Evolutionary conservation across 2,113 vertebrate species (phyloP).

Genomic region (Crotalus tigris): DNA sequence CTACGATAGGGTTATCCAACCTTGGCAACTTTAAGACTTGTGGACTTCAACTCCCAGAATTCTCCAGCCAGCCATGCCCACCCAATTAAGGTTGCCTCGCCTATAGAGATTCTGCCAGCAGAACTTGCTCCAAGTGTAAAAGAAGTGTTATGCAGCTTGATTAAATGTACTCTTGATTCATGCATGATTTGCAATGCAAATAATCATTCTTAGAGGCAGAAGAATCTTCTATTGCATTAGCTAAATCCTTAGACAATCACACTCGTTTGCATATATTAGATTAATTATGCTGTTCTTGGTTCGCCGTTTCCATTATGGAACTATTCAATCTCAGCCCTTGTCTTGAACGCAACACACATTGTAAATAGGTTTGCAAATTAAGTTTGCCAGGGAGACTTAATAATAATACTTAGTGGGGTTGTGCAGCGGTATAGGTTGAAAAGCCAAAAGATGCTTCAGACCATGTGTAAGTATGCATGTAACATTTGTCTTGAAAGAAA

Average conservation of each 20-base stretch:
- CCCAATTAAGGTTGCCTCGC: too few species aligned
- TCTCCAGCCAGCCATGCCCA: too few species aligned
- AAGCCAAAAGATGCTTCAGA: neutral
- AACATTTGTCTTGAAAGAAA: neutral
- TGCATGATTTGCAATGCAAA: neutral
- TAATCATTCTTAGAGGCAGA: neutral
- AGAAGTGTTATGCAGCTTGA: neutral
- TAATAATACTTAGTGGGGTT: neutral
- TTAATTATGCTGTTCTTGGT: neutral
- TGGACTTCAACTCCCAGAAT: too few species aligned
- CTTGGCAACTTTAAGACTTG: too few species aligned
- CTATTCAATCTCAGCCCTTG: neutral
- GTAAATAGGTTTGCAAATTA: neutral
- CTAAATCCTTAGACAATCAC: neutral
- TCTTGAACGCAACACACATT: neutral
- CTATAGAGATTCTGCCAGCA: neutral
- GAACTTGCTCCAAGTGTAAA: neutral
- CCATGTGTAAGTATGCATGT: neutral
- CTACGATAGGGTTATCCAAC: too few species aligned
- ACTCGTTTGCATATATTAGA: neutral
- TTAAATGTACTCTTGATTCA: neutral
- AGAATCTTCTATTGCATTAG: neutral
- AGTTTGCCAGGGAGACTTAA: fast-evolving
- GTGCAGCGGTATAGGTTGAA: neutral
- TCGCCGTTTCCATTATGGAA: neutral